Base-by-base conservation (phyloP, 2,797 vertebrate species). In the Phrynocephalus vlangalii region DNA sequence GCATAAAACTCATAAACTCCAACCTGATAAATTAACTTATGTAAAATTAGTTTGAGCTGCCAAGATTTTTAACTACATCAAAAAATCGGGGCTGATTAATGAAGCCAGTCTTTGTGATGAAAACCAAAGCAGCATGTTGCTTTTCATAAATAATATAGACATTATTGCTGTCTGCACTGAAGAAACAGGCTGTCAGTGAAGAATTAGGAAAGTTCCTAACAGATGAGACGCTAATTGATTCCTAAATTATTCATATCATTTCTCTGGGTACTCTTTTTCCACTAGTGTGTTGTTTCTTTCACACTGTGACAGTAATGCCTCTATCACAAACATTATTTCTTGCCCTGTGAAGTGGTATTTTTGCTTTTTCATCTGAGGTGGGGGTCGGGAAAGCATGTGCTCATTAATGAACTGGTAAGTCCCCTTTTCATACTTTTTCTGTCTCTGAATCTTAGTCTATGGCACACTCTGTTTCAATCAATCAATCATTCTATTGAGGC, bases 201-300 rank as follows among this genome's bases (percentile, higher is more conserved):
- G 56, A 91, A 91, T 85, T 84, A 88, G 5, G 63, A 72, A 93
- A 92, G 79, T 91, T 96, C 48, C 68, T 91, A 90, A 89, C 33
- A 90, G 83, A 77, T 76, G 48, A 88, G 3, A 72, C 67, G 11
- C 73, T 93, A 95, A 94, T 86, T 94, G 88, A 89, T 92, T 80
- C 85, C 93, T 92, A 91, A 94, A 94, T 94, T 94, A 93, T 93
- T 94, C 66, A 93, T 82, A 82, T 20, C 81, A 91, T 87, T 94
- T 67, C 71, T 90, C 88, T 44, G 82, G 13, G 60, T 90, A 87
- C 22, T 93, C 86, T 50, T 75, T 71, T 20, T 82, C 83, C 66
- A 56, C n/a, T 85, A 38, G 28, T 87, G 5, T 16, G 0, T 15
- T 24, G 33, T 16, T 22, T 5, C 16, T 24, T 0, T 28, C 63